Evolutionary conservation across 1,140 invertebrate genomes (phyloP).

Genomic region (Eubasilissa regina): DNA sequence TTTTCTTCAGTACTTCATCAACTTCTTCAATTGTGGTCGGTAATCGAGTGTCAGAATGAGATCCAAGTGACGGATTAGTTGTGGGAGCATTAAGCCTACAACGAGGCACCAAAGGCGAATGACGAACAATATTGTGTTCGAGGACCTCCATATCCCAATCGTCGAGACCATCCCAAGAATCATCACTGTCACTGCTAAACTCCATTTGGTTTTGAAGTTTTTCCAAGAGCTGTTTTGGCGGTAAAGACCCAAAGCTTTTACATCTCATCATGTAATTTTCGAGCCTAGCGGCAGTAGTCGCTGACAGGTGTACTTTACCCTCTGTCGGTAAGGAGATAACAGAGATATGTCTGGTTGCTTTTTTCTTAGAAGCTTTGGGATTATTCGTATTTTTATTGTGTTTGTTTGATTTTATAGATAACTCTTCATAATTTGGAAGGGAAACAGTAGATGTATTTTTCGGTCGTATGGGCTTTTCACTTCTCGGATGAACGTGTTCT

Average conservation of each 20-base stretch:
- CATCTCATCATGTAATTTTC: slow-evolving; percentile 63
- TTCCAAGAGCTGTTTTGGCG: slow-evolving; percentile 61
- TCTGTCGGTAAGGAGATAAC: slow-evolving; percentile 55
- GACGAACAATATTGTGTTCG: slow-evolving; percentile 53
- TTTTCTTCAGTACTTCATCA: slow-evolving; percentile 40
- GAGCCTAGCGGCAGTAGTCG: slow-evolving; percentile 61
- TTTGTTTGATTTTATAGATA: slow-evolving; percentile 50
- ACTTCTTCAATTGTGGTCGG: slow-evolving; percentile 46
- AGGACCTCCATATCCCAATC: slow-evolving; percentile 63
- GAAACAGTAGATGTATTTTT: slow-evolving; percentile 69
- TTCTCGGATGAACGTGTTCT: slow-evolving; percentile 26
- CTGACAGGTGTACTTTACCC: slow-evolving; percentile 55
- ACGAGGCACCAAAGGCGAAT: slow-evolving; percentile 46
- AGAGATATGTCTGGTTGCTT: slow-evolving; percentile 49
- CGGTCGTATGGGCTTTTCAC: slow-evolving; percentile 55
- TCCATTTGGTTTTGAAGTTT: slow-evolving; percentile 58
- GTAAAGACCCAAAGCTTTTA: slow-evolving; percentile 61
- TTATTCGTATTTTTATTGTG: slow-evolving; percentile 8
- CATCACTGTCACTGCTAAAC: slow-evolving; percentile 60
- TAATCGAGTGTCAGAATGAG: not conserved
- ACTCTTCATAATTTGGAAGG: slow-evolving; percentile 69
- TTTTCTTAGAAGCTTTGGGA: slow-evolving; percentile 46
- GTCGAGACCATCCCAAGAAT: slow-evolving; percentile 63
- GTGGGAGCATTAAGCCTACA: slow-evolving; percentile 41
- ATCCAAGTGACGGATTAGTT: not conserved